A percentile compares a stretch with the other conserved stretches of the same genome.
These are phyloP conservation scores for Solenodon paradoxus DNA, from an alignment of 2,113 vertebrate genomes.

Conservation along the genomic window DNA sequence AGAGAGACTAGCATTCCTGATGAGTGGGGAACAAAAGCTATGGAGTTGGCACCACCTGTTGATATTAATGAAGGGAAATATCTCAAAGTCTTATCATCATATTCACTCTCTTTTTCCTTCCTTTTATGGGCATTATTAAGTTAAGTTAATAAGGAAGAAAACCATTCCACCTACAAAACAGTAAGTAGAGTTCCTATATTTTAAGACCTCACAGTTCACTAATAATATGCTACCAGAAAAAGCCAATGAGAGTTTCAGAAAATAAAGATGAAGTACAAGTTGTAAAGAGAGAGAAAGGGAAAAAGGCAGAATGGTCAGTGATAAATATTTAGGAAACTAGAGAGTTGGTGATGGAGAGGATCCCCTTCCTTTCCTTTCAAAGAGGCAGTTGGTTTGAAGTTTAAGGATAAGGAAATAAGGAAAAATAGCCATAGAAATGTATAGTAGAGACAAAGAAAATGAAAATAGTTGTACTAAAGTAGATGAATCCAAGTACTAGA, in stretches of 20 bases:
- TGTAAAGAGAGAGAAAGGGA: neutral
- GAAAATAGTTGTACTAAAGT: neutral
- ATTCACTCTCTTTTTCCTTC: neutral
- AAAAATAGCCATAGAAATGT: neutral
- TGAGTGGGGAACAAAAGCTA: no score
- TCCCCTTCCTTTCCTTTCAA: neutral
- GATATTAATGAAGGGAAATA: neutral
- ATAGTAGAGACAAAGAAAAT: neutral
- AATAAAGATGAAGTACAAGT: neutral
- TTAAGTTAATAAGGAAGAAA: neutral
- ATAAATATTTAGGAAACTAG: neutral
- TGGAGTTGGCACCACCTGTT: neutral
- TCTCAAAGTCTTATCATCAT: neutral
- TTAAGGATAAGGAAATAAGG: neutral
- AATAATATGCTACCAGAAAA: neutral
- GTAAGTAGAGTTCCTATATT: neutral
- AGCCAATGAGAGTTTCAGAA: neutral
- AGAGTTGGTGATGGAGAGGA: accelerated
- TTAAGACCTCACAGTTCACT: neutral
- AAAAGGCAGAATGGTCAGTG: neutral
- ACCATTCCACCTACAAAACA: neutral
- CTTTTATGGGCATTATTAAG: neutral
- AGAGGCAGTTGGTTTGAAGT: neutral
- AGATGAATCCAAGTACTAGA: neutral
- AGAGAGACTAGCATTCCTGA: neutral